These are phyloP conservation scores for Apamea epomidion DNA, from an alignment of 2,888 invertebrate species.

Conservation along the genomic window DNA sequence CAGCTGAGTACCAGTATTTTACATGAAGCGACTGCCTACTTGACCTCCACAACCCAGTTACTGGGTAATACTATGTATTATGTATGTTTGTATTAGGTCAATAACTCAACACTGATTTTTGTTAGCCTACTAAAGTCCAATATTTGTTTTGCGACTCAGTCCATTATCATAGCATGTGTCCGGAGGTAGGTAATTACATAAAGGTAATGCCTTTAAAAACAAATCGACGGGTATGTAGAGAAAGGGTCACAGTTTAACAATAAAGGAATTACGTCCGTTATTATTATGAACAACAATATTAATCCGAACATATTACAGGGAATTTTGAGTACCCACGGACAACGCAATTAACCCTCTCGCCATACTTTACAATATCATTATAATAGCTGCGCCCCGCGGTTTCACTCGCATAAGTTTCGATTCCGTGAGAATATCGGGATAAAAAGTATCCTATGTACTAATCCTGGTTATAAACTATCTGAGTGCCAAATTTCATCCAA, in stretches of 20 bases:
- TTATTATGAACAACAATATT: background rate
- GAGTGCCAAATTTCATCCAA: too few species aligned
- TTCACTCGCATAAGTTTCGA: too few species aligned
- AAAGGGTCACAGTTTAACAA: conserved; percentile 14
- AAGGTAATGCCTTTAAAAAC: conserved; percentile 8
- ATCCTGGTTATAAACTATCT: too few species aligned
- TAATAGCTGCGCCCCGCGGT: background rate
- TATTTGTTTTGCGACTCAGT: background rate
- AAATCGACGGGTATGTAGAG: background rate
- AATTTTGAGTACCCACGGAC: background rate
- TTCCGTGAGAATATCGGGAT: too few species aligned
- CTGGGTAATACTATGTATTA: too few species aligned
- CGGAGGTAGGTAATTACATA: background rate
- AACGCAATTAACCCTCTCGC: background rate
- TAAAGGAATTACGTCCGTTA: background rate
- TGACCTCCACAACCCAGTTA: too few species aligned
- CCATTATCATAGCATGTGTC: conserved; percentile 1
- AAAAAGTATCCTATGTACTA: too few species aligned
- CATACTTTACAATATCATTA: background rate
- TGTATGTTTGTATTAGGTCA: background rate
- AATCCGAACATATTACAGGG: conserved; percentile 8
- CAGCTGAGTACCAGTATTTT: too few species aligned
- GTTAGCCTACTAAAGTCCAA: background rate
- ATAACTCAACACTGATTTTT: background rate
- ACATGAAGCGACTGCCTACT: too few species aligned